Base-by-base conservation (phyloP, 2,113 vertebrate species). In the Chaenogobius annularis region DNA sequence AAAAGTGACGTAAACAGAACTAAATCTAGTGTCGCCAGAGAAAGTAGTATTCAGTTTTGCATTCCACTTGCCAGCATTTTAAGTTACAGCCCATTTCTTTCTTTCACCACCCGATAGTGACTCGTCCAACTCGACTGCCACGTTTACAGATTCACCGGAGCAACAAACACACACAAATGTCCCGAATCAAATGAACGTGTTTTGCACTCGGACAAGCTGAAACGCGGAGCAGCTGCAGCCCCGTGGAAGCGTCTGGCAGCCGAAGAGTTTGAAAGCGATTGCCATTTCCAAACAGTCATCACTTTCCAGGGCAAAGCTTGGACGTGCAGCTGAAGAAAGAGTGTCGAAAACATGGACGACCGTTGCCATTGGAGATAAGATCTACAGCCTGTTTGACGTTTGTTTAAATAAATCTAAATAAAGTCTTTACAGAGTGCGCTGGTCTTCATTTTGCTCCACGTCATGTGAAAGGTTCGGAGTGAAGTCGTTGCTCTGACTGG, bases 221-320 rank as follows among this genome's bases (percentile, higher is more conserved):
- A 76, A 84, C 67, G 63, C 66, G 10, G 71, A 84, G 44, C 87
- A 87, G 69, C 82, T 86, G 82, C 22, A 46, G 70, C 4, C n/a
- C 72, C 43, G 48, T 75, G 68, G 11, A 20, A 55, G 37, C 1
- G 5, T 47, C 19, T 48, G 26, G 14, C 46, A 10, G 59, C 19
- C 3, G 23, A 8, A 63, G 23, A 26, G 12, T 54, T 64, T 52
- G 54, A 63, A 7, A 69, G 40, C 71, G 43, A 68, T 55, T 62
- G 80, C 52, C 77, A n/a, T 69, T 47, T 63, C 46, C 31, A 14
- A 44, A 47, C 65, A 74, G 50, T 48, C 67, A 68, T 61, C n/a
- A 31, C 44, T 52, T n/a, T 40, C 15, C 31, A 19, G 7, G 59
- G 10, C 31, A 35, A 61, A 15, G 26, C 26, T 37, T 62, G 19